These are phyloP conservation scores for Hoplostethus atlanticus DNA, from an alignment of 2,797 vertebrate species.

Conservation along the genomic window DNA sequence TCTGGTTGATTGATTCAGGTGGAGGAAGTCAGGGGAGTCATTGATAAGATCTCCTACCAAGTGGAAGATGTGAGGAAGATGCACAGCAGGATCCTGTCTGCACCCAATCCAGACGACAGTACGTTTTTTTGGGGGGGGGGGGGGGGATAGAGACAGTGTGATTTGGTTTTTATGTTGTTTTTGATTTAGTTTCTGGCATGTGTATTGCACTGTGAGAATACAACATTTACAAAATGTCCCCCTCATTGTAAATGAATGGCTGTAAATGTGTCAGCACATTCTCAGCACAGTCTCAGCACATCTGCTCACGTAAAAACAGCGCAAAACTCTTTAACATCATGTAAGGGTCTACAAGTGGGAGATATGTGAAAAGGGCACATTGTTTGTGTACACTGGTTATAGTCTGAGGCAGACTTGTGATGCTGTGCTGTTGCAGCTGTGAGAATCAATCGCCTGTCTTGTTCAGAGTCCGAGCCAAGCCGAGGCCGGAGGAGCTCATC, in stretches of 20 bases:
- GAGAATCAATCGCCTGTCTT: conserved; percentile 12
- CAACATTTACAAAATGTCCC: conserved; percentile 26
- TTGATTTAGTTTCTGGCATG: neutral
- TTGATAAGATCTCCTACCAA: conserved; percentile 88
- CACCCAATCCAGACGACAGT: conserved; percentile 94
- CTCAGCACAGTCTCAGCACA: too few species aligned
- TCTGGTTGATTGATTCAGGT: conserved; percentile 80
- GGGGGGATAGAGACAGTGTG: neutral
- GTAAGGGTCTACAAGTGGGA: neutral
- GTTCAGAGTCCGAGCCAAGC: conserved; percentile 11
- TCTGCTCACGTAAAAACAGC: neutral
- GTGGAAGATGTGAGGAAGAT: conserved; percentile 94
- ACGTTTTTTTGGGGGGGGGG: conserved; percentile 62
- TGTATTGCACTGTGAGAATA: conserved; percentile 9
- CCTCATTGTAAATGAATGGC: conserved; percentile 33
- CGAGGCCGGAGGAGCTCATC: conserved; percentile 3
- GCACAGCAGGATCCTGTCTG: conserved; percentile 95
- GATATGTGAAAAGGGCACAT: neutral
- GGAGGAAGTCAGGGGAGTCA: conserved; percentile 89
- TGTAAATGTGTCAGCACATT: neutral
- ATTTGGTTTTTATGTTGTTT: neutral
- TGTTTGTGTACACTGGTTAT: conserved; percentile 5
- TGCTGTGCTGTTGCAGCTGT: conserved; percentile 23
- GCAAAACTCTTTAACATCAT: neutral
- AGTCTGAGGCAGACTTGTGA: conserved; percentile 10